Evolutionary conservation across 2,797 vertebrate species (phyloP).

Genomic region (Sparidentex hasta): DNA sequence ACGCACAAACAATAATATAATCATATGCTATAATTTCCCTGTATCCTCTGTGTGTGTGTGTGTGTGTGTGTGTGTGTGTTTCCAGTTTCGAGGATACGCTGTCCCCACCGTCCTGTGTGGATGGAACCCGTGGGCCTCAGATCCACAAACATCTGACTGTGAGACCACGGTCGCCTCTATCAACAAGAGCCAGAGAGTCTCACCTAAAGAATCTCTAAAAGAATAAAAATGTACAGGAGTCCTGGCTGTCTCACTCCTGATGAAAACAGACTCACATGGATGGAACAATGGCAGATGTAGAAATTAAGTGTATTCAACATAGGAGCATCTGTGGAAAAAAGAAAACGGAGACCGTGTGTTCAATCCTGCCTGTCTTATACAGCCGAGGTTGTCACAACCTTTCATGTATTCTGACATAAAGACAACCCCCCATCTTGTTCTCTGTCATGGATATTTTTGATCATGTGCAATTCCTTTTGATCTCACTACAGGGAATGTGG

Average conservation of each 20-base stretch:
- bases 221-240: constrained; percentile 30
- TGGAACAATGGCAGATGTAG: not conserved
- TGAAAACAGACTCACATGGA: not conserved
- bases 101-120: constrained; percentile 82
- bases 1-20: not conserved
- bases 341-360: not conserved
- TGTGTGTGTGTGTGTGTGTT: constrained; percentile 9
- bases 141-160: constrained; percentile 51
- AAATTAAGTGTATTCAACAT: not conserved
- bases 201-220: constrained; percentile 55
- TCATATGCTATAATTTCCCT: not conserved
- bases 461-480: not conserved
- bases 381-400: not conserved
- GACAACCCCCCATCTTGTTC: not conserved
- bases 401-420: not conserved
- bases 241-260: not conserved
- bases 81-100: constrained; percentile 81
- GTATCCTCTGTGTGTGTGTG: constrained; percentile 12
- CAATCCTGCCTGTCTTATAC: not conserved
- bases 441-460: not conserved
- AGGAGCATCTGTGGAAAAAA: not conserved
- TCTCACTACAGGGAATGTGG: not conserved
- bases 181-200: constrained; percentile 68
- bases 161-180: constrained; percentile 62
- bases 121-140: constrained; percentile 78